phyloP scores from a whole-genome alignment of 2,888 invertebrate genomes.

The Cerceris rybyensis region DNA sequence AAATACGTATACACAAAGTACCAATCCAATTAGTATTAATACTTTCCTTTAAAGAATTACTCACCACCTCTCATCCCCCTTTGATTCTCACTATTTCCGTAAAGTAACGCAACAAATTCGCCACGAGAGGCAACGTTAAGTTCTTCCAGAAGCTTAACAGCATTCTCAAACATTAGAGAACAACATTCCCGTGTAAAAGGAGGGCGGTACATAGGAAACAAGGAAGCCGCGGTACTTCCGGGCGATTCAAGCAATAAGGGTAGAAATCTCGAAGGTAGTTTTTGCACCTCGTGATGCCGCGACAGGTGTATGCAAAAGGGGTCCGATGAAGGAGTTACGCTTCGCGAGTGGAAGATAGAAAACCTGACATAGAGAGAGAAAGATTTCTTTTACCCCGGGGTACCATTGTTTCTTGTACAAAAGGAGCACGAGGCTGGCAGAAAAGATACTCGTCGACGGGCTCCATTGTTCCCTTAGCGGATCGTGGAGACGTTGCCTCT shows the following conservation, averaged over 20 bases:
- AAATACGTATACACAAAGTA: too few species aligned
- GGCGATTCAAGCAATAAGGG: neutral
- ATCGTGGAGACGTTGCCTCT: slow-evolving; percentile 36
- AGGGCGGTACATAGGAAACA: too few species aligned
- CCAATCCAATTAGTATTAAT: too few species aligned
- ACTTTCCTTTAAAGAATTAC: too few species aligned
- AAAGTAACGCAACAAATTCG: too few species aligned
- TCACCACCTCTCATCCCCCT: too few species aligned
- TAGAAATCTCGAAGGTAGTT: neutral
- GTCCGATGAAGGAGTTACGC: neutral
- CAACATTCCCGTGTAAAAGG: too few species aligned
- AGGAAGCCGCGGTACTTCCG: too few species aligned
- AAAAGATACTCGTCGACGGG: slow-evolving; percentile 40
- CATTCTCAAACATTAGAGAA: too few species aligned
- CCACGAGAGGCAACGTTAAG: too few species aligned
- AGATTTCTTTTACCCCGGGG: slow-evolving; percentile 19
- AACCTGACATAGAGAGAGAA: neutral
- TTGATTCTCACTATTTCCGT: too few species aligned
- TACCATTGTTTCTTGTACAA: slow-evolving; percentile 52
- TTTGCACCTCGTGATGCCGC: neutral
- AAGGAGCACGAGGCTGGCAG: slow-evolving; percentile 34
- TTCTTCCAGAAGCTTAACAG: too few species aligned
- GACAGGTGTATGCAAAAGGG: neutral
- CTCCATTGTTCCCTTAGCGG: slow-evolving; percentile 34
- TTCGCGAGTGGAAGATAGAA: neutral